These are phyloP conservation scores for Pseudocheirus occidentalis DNA, from an alignment of 2,797 vertebrate species.

Conservation along the genomic window DNA sequence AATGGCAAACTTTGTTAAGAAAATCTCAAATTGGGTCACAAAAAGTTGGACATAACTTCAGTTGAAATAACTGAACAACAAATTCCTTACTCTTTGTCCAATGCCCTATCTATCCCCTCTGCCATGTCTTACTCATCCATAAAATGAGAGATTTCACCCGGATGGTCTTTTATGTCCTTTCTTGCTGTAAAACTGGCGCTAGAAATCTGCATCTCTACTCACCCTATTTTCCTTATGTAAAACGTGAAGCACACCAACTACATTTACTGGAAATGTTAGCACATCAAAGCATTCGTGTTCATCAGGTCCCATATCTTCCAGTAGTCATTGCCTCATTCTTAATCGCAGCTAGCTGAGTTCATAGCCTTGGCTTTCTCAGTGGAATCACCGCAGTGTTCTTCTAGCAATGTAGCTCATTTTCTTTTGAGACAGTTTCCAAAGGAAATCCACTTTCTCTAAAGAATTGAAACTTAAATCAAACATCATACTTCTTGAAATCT, in stretches of 20 bases:
- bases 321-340: not conserved
- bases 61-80: not conserved
- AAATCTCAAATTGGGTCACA: not conserved
- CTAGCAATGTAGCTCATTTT: constrained; percentile 17
- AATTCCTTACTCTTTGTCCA: not conserved
- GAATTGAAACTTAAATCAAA: constrained; percentile 31
- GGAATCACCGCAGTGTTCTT: constrained; percentile 17
- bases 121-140: not conserved
- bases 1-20: not conserved
- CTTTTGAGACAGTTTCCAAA: constrained; percentile 51
- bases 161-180: not conserved
- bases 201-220: not conserved
- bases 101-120: not conserved
- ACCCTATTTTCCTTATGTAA: not conserved
- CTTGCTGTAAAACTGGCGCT: not conserved
- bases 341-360: constrained; percentile 7
- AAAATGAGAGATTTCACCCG: not conserved
- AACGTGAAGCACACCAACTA: not conserved
- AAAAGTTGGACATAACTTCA: not conserved
- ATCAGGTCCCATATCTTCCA: not conserved
- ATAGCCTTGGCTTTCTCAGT: constrained; percentile 20
- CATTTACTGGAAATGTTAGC: not conserved
- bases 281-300: not conserved
- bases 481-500: constrained; percentile 51
- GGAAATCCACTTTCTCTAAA: constrained; percentile 55